phyloP scores from a whole-genome alignment of 2,113 vertebrate species.

The Sminthopsis crassicaudata region DNA sequence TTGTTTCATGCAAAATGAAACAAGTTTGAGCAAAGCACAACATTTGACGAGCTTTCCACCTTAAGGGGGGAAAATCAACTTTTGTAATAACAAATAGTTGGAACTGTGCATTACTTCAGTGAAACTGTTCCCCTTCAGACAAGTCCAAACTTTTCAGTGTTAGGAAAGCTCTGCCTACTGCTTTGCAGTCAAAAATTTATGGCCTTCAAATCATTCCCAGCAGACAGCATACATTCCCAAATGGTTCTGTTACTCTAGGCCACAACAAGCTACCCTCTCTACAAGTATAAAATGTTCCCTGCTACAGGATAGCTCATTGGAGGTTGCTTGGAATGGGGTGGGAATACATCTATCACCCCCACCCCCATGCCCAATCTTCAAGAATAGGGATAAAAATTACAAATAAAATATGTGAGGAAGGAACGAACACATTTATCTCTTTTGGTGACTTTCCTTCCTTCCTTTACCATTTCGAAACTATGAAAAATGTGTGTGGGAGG shows the following conservation, averaged over 20 bases:
- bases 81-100: conserved; percentile 90
- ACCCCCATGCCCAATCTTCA: not conserved
- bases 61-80: conserved; percentile 82
- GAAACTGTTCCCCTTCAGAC: conserved; percentile 89
- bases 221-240: conserved; percentile 90
- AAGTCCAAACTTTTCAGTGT: conserved; percentile 91
- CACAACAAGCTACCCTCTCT: conserved; percentile 81
- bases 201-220: conserved; percentile 89
- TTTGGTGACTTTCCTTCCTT: not conserved
- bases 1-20: conserved; percentile 83
- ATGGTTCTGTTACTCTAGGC: conserved; percentile 88
- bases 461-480: not conserved
- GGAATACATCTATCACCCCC: not conserved
- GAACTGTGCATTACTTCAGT: conserved; percentile 82
- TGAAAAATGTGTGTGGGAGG: not conserved
- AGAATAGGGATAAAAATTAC: not conserved
- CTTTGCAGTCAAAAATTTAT: conserved; percentile 91
- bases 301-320: conserved; percentile 36
- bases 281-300: conserved; percentile 77
- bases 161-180: conserved; percentile 86
- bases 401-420: not conserved
- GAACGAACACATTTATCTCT: not conserved
- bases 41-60: conserved; percentile 87
- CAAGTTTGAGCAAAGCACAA: conserved; percentile 88
- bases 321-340: conserved; percentile 59